phyloP scores from a whole-genome alignment of 2,797 vertebrate species.

The Microctenopoma stevenorrisi region DNA sequence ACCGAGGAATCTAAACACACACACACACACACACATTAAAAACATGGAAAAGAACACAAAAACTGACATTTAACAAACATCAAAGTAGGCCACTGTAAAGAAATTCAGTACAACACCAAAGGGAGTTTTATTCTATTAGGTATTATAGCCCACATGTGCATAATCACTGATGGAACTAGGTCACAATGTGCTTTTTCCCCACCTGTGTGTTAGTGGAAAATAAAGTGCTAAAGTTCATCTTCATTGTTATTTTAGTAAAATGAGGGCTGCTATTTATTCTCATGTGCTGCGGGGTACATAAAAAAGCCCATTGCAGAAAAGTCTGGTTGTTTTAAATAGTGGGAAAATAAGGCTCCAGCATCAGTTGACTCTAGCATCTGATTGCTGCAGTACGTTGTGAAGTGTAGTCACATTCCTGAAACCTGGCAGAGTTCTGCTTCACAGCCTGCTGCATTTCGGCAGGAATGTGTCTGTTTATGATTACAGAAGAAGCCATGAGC shows the following conservation, averaged over 20 bases:
- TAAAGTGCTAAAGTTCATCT: constrained; percentile 37
- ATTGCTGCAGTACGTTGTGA: constrained; percentile 13
- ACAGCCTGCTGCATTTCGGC: constrained; percentile 49
- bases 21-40: constrained; percentile 17
- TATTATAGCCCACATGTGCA: constrained; percentile 49
- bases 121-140: constrained; percentile 43
- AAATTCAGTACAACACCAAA: constrained; percentile 46
- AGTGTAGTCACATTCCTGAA: constrained; percentile 60
- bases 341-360: constrained; percentile 27
- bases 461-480: constrained; percentile 72
- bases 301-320: neutral
- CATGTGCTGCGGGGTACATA: neutral
- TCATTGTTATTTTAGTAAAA: constrained; percentile 40
- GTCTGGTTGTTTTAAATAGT: constrained; percentile 16
- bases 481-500: constrained; percentile 48
- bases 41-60: constrained; percentile 12
- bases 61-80: constrained; percentile 33
- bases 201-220: constrained; percentile 42
- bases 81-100: constrained; percentile 51
- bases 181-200: constrained; percentile 49
- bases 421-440: constrained; percentile 53
- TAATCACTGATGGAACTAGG: constrained; percentile 57
- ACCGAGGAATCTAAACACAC: constrained; percentile 83
- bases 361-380: constrained; percentile 27
- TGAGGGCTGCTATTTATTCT: constrained; percentile 14